Conservation (phyloP, 2,113 vertebrate species). For the Sakesphorus luctuosus region DNA sequence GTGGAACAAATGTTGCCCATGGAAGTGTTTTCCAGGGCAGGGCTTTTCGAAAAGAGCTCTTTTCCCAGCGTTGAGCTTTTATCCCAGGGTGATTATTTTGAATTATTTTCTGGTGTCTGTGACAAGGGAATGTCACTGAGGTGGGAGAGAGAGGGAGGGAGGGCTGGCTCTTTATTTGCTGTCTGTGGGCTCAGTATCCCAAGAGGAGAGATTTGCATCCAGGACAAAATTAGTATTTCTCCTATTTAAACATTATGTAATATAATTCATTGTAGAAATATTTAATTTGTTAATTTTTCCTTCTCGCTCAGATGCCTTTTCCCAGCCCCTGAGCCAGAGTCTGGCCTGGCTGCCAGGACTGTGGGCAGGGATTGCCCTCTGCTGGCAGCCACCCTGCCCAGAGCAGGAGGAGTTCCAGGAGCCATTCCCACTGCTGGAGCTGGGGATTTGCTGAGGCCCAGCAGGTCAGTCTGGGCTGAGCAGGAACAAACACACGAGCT, state of each 20-base stretch:
- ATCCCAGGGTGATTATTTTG: rapidly evolving
- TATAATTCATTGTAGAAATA: neutral
- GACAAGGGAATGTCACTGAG: neutral
- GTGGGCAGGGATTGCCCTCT: constrained; percentile 37
- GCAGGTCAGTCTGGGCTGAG: rapidly evolving
- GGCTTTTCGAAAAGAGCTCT: neutral
- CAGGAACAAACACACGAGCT: rapidly evolving
- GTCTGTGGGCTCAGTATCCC: neutral
- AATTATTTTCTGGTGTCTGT: neutral
- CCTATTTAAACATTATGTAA: neutral
- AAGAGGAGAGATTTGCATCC: neutral
- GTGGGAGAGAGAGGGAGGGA: neutral
- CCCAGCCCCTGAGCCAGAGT: rapidly evolving
- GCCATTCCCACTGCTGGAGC: neutral
- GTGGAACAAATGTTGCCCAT: rapidly evolving
- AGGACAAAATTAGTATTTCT: neutral
- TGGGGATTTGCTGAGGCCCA: neutral
- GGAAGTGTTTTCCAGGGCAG: neutral
- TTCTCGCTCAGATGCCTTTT: rapidly evolving
- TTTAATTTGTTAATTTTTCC: rapidly evolving
- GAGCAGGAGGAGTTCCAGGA: neutral
- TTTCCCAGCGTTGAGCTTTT: neutral
- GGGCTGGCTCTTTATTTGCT: neutral
- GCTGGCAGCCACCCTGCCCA: neutral
- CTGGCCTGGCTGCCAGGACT: neutral